Conservation (phyloP, 2,888 invertebrate genomes). For the Congeria kusceri region DNA sequence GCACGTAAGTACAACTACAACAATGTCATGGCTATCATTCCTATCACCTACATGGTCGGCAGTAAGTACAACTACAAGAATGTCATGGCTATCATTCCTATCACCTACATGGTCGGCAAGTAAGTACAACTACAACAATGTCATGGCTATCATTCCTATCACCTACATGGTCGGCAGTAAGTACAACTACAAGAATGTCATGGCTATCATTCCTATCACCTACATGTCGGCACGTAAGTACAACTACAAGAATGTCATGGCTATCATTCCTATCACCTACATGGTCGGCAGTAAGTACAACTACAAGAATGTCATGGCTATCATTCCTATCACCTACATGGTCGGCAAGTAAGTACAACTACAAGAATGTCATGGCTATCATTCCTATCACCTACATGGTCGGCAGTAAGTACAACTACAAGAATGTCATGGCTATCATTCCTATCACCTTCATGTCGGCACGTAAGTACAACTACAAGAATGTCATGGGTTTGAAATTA, state of each 20-base stretch:
- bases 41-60: background rate
- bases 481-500: no score
- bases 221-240: background rate
- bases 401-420: no score
- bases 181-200: no score
- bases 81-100: background rate
- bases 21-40: background rate
- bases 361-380: no score
- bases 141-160: background rate
- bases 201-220: background rate
- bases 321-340: background rate
- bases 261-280: background rate
- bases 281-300: background rate
- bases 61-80: background rate
- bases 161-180: conserved; percentile 86
- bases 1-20: background rate
- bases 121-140: no score
- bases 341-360: no score
- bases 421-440: no score
- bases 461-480: background rate
- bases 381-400: conserved; percentile 25
- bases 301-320: no score
- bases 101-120: background rate
- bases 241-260: no score
- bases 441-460: no score